These are phyloP conservation scores for Pseudococcus longispinus DNA, from an alignment of 2,888 invertebrate genomes.

Conservation along the genomic window DNA sequence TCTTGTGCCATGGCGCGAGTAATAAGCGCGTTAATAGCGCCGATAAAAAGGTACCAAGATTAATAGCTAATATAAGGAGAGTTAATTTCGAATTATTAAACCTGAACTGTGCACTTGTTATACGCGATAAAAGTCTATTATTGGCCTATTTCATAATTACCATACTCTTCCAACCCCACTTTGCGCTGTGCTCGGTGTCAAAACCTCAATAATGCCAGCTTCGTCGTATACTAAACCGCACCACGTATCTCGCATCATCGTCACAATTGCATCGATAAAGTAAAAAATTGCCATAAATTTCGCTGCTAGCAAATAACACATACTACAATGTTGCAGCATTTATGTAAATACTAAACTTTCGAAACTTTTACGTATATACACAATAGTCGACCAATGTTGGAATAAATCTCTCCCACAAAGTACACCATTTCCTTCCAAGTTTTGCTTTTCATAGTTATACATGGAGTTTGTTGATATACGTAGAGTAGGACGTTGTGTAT, in stretches of 20 bases:
- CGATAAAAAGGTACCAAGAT: slow-evolving; percentile 18
- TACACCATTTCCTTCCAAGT: slow-evolving; percentile 40
- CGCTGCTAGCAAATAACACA: too few species aligned
- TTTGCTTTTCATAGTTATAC: neutral
- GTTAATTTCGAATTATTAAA: slow-evolving; percentile 13
- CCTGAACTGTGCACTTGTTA: neutral
- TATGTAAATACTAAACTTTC: slow-evolving; percentile 34
- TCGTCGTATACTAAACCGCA: neutral
- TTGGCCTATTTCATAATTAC: slow-evolving; percentile 13
- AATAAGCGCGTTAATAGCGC: neutral
- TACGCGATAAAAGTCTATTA: slow-evolving; percentile 2
- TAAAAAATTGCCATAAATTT: slow-evolving; percentile 36
- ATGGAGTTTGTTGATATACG: neutral
- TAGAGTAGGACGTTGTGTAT: neutral
- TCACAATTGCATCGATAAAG: neutral
- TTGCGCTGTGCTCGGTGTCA: neutral
- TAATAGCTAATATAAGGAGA: slow-evolving; percentile 17
- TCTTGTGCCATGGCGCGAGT: neutral
- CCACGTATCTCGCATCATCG: neutral
- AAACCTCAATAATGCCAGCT: neutral
- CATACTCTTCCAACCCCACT: neutral
- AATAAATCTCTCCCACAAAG: slow-evolving; percentile 22
- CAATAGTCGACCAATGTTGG: neutral
- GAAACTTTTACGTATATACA: slow-evolving; percentile 29
- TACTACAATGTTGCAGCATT: too few species aligned